These are phyloP conservation scores for Drosophila takahashii DNA, from an alignment of 1,140 invertebrate species.

Conservation along the genomic window DNA sequence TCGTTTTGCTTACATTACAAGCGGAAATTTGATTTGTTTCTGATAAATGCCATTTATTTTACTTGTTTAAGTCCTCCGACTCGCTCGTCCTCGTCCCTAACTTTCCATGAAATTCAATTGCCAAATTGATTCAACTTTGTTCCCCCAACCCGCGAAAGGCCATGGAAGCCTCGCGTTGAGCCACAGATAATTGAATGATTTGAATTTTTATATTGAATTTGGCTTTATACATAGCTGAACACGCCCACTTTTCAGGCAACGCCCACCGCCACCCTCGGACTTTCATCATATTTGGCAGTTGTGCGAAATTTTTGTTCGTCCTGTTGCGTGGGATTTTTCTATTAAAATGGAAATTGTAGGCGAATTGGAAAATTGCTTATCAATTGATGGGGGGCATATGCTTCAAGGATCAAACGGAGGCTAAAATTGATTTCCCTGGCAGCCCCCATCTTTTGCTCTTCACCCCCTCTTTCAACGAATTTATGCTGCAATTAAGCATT, in stretches of 20 bases:
- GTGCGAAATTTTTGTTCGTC: constrained; percentile 53
- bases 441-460: constrained; percentile 1
- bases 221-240: constrained; percentile 52
- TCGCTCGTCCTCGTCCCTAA: not conserved
- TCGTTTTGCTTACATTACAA: constrained; percentile 60
- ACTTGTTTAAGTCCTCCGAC: constrained; percentile 66
- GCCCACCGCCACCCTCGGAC: constrained; percentile 15
- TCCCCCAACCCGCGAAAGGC: constrained; percentile 5
- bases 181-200: constrained; percentile 83
- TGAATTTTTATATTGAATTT: constrained; percentile 84
- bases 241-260: constrained; percentile 29
- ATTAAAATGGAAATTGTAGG: constrained; percentile 82
- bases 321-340: constrained; percentile 64
- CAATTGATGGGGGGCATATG: constrained; percentile 71
- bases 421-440: constrained; percentile 41
- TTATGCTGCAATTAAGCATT: constrained; percentile 71
- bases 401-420: constrained; percentile 68
- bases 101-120: constrained; percentile 77
- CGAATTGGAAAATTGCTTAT: constrained; percentile 83
- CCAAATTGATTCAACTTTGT: constrained; percentile 80
- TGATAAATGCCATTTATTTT: constrained; percentile 81
- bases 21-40: constrained; percentile 81
- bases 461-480: not conserved
- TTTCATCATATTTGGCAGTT: constrained; percentile 59
- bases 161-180: constrained; percentile 47